Conservation (phyloP, 2,113 vertebrate genomes). For the Microtus montanus region DNA sequence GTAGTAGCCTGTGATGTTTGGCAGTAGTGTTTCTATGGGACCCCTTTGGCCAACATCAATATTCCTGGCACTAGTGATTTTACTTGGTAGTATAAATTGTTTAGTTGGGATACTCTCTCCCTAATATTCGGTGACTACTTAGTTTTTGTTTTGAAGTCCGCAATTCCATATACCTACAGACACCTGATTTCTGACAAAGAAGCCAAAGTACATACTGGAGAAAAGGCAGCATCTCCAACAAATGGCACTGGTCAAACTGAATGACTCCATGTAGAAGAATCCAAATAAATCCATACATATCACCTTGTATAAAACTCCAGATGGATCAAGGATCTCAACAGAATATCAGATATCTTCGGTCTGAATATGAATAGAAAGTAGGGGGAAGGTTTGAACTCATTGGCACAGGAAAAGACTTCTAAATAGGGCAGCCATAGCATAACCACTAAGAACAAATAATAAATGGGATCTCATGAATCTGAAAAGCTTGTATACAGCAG, state of each 20-base stretch:
- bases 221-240: no score
- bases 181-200: background rate
- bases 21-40: background rate
- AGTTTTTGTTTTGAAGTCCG: background rate
- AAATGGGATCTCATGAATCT: background rate
- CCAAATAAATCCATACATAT: background rate
- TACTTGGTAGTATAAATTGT: background rate
- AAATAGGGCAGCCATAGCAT: background rate
- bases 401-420: background rate
- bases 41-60: no score
- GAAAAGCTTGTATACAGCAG: background rate
- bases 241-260: background rate
- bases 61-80: background rate
- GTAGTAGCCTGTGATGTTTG: background rate
- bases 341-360: background rate
- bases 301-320: background rate
- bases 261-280: background rate
- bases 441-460: background rate
- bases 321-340: background rate
- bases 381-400: background rate
- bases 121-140: background rate
- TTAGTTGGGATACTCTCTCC: background rate
- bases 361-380: background rate
- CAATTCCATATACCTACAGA: background rate
- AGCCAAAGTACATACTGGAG: background rate